phyloP scores from a whole-genome alignment of 2,113 vertebrate species.

The Pogona vitticeps region DNA sequence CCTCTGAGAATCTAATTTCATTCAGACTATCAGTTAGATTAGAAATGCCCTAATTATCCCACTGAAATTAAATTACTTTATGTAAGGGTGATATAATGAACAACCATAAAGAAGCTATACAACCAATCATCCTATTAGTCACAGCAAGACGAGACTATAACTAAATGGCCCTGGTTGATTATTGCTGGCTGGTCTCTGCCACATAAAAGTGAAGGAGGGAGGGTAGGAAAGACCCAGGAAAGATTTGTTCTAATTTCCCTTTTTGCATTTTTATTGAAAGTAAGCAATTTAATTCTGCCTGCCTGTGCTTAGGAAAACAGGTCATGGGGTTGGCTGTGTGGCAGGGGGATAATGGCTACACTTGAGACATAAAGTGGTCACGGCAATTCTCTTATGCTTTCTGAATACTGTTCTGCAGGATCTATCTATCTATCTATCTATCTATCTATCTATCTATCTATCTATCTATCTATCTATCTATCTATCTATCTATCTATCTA shows the following conservation, averaged over 20 bases:
- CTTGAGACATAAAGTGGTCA: background rate
- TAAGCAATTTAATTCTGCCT: slow-evolving; percentile 27
- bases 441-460: too few species aligned
- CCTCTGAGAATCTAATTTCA: slow-evolving; percentile 85
- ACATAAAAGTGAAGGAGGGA: slow-evolving; percentile 47
- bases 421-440: too few species aligned
- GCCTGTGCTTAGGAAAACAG: background rate
- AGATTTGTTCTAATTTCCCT: slow-evolving; percentile 38
- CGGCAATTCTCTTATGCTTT: background rate
- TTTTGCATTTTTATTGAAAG: slow-evolving; percentile 41
- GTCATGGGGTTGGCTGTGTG: background rate
- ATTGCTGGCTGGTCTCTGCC: slow-evolving; percentile 66
- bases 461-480: too few species aligned
- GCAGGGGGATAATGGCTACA: background rate
- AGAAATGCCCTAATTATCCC: slow-evolving; percentile 88
- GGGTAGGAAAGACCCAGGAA: slow-evolving; percentile 31
- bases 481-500: too few species aligned
- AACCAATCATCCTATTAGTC: slow-evolving; percentile 88
- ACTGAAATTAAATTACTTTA: slow-evolving; percentile 88
- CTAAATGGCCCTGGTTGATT: slow-evolving; percentile 78
- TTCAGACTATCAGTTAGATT: slow-evolving; percentile 88
- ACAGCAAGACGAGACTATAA: slow-evolving; percentile 79
- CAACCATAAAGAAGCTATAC: slow-evolving; percentile 82
- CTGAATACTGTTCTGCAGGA: background rate
- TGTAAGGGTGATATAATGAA: slow-evolving; percentile 86